Conservation (phyloP, 2,113 vertebrate species). For the Melospiza georgiana region DNA sequence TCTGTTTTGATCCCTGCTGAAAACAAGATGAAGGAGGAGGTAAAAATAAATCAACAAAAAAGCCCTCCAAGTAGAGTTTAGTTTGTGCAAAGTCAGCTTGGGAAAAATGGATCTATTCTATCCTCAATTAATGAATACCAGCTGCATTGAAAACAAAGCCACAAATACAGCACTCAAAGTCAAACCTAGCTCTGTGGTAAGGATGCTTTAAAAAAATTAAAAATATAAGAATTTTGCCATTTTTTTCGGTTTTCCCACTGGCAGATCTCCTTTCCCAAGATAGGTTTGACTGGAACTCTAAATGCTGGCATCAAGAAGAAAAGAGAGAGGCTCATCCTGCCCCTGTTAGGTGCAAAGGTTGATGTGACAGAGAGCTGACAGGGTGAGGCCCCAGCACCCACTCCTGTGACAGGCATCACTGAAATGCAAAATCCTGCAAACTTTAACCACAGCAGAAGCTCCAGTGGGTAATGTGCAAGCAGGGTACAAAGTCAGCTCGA, state of each 20-base stretch:
- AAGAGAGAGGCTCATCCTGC: neutral
- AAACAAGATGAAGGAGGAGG: neutral
- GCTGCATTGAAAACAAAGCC: neutral
- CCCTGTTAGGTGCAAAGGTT: neutral
- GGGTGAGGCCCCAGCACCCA: neutral
- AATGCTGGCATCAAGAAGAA: neutral
- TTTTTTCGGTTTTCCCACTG: neutral
- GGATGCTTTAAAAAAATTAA: too few relatives aligned
- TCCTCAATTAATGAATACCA: neutral
- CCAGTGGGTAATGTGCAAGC: neutral
- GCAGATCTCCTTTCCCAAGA: neutral
- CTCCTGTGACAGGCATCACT: neutral
- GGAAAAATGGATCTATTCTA: neutral
- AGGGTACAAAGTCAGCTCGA: neutral
- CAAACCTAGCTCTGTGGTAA: neutral
- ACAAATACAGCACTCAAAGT: neutral
- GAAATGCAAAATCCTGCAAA: neutral
- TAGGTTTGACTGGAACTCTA: neutral
- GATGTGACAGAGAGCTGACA: neutral
- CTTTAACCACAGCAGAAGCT: neutral
- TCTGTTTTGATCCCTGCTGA: slow-evolving; percentile 6
- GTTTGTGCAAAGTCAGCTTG: neutral
- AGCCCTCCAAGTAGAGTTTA: neutral
- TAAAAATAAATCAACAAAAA: neutral
- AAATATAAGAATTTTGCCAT: neutral